Evolutionary conservation across 2,797 vertebrate species (phyloP).

Genomic region (Lacerta agilis): DNA sequence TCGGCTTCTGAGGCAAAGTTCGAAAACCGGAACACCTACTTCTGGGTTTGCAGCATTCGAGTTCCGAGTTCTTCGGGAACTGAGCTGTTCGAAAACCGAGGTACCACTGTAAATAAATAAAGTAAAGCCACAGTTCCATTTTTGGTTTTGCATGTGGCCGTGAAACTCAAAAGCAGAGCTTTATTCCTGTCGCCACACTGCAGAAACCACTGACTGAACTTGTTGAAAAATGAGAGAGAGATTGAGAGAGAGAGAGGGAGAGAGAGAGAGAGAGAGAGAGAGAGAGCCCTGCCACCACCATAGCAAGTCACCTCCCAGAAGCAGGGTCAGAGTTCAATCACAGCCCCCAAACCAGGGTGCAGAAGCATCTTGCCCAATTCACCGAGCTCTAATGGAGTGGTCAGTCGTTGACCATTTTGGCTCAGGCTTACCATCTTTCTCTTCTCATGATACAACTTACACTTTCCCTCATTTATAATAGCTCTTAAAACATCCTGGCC

Average conservation of each 20-base stretch:
- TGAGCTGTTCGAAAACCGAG: too few relatives aligned
- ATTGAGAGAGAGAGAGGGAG: too few relatives aligned
- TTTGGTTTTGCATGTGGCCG: background rate
- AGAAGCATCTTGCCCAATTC: background rate
- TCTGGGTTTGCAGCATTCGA: too few relatives aligned
- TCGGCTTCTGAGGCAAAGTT: too few relatives aligned
- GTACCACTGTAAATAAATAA: too few relatives aligned
- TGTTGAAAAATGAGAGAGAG: background rate
- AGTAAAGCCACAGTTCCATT: background rate
- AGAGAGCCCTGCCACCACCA: background rate
- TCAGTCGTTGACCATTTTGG: background rate
- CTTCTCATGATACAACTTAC: background rate
- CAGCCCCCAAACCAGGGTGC: background rate
- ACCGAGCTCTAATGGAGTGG: background rate
- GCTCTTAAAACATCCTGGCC: background rate
- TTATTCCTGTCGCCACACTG: background rate
- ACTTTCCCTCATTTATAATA: background rate
- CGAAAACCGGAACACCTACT: too few relatives aligned
- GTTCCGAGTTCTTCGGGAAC: too few relatives aligned
- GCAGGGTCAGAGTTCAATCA: background rate
- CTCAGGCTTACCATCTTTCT: background rate
- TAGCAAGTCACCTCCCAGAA: background rate
- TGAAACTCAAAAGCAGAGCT: background rate
- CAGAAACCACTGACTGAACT: background rate
- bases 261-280: too few relatives aligned